Evolutionary conservation across 1,140 invertebrate species (phyloP), one percentile per base, ranked within the genome.

Genomic region (Papilio aristodemus): DNA sequence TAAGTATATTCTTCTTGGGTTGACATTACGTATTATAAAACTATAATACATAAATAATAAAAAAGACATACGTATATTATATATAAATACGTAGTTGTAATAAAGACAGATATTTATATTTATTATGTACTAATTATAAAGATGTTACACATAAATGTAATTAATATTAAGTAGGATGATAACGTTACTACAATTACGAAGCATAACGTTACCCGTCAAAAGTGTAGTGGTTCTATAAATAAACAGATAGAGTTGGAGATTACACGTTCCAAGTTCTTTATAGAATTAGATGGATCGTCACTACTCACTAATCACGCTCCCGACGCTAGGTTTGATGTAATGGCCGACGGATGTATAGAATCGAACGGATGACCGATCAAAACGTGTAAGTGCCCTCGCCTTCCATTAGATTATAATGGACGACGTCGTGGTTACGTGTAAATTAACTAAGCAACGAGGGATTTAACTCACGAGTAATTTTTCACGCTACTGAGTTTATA

Each of bases 211-310:
- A 66, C 63, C 13, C 43, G 41, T 66, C 63, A 66, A 66, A 66
- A 27, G 63, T 27, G 14, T 66, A 46, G 41, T 50, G 63, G 19
- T 46, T 66, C 63, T 50, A 66, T 66, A 66, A 66, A 66, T 66
- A 66, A 50, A 62, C 38, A 66, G 63, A 66, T 66, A 50, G 63
- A 66, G 63, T 66, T 36, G 13, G 43, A 50, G 63, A 66, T 66
- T 66, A 66, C 41, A 36, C 63, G 63, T 27, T 32, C 39, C 63
- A n/a, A 50, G 63, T 66, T 66, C 63, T 66, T 66, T 50, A 66
- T 66, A 66, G 63, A 66, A 66, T 66, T 66, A 66, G 63, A 66
- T 66, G 63, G 25, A 66, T 66, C 63, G 63, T 50, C 63, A 66
- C 63, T 25, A 17, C 63, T 50, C 41, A 66, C 63, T 66, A 66